A percentile compares a stretch with the other conserved stretches of the same genome.
Evolutionary conservation across 2,113 vertebrate species (phyloP).

Genomic region (Dicentrarchus labrax): DNA sequence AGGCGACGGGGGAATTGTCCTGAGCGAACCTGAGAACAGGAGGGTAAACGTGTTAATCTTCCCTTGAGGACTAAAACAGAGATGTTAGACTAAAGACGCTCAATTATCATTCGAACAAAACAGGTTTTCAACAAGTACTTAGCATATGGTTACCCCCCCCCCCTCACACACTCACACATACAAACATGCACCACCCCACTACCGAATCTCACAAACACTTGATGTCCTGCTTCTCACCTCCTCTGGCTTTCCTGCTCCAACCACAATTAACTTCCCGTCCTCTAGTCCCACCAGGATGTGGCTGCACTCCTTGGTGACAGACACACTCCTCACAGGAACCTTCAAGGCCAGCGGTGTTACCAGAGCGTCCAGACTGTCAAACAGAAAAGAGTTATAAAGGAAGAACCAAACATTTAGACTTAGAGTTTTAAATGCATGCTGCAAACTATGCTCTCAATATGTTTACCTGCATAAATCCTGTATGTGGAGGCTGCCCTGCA

Average conservation of each 20-base stretch:
- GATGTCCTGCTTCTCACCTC: constrained; percentile 87
- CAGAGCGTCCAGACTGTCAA: constrained; percentile 82
- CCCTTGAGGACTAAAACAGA: constrained; percentile 43
- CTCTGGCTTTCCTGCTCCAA: constrained; percentile 93
- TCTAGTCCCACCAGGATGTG: constrained; percentile 95
- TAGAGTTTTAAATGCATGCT: neutral
- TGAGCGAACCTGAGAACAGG: constrained; percentile 86
- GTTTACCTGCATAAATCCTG: constrained; percentile 86
- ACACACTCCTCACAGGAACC: constrained; percentile 92
- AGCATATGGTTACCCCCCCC: constrained; percentile 41
- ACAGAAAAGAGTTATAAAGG: constrained; percentile 3
- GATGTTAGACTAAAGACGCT: constrained; percentile 24
- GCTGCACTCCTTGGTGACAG: constrained; percentile 95
- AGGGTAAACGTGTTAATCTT: constrained; percentile 35
- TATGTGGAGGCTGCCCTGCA: constrained; percentile 87
- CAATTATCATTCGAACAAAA: constrained; percentile 68
- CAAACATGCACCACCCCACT: constrained; percentile 10
- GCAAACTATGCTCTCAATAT: neutral
- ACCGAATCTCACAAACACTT: constrained; percentile 11
- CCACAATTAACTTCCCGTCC: constrained; percentile 96
- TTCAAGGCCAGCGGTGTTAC: constrained; percentile 89
- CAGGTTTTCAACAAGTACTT: constrained; percentile 39
- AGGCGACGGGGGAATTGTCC: constrained; percentile 91
- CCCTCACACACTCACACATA: constrained; percentile 17
- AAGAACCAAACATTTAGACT: neutral